Evolutionary conservation across 2,888 invertebrate genomes (phyloP), one percentile per base, ranked within the genome.

Genomic region (Molorchus minor): DNA sequence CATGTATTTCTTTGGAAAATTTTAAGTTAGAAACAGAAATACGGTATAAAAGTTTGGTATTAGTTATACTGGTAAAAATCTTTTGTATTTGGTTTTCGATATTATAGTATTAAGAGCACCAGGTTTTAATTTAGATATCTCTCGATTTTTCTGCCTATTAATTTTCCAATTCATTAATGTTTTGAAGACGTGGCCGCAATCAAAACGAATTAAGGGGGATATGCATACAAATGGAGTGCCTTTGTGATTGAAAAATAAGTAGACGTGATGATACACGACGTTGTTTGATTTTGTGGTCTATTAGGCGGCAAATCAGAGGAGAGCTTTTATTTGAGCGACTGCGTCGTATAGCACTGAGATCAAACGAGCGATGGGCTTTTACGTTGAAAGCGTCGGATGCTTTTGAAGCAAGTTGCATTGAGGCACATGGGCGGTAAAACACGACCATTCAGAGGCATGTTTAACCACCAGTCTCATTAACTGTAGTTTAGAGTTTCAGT

Each of bases 261-360:
- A 17, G 49, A 38, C 25, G 19, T 25, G 38, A n/a, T n/a, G n/a
- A 38, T 49, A 25, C 38, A 21, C 46, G 46, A 43, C 43, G 20
- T 47, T 49, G 65, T 67, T 64, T 67, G 67, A 63, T 67, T 67
- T 65, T 65, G 64, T 64, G 69, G 65, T 65, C 70, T 68, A 73
- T 74, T 75, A 75, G 71, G 64, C 67, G 67, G 69, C 66, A 74
- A 73, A 74, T 73, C 72, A 72, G 68, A 61, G 68, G 66, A 71
- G 67, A 67, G 73, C 75, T 73, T 75, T 75, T 69, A 75, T 72
- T 71, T 71, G 67, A 65, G 67, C 75, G 75, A 73, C 73, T 75
- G 72, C 75, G 74, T 72, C 77, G 76, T 71, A 78, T 78, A 76
- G 76, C 77, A 78, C 77, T 79, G 78, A 79, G 78, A 79, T 79